These are phyloP conservation scores for Lottia scabra DNA, from an alignment of 2,888 invertebrate genomes.

Conservation along the genomic window DNA sequence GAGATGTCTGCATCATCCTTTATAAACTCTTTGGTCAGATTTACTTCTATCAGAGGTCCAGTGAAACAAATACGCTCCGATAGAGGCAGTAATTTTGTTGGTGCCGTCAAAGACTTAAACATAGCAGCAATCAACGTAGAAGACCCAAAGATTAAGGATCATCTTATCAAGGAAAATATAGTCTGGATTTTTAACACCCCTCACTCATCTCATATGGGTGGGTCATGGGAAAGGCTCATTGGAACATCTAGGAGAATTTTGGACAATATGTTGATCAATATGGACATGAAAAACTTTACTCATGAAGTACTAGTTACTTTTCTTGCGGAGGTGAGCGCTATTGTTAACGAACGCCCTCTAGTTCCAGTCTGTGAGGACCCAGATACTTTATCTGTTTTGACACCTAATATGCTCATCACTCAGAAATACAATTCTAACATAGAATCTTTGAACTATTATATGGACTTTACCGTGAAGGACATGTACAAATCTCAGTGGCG, in stretches of 20 bases:
- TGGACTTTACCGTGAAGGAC: too few species aligned
- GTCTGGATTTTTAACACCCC: conserved; percentile 37
- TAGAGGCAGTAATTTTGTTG: neutral
- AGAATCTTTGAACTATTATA: too few species aligned
- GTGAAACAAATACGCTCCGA: neutral
- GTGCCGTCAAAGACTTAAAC: neutral
- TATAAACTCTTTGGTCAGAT: conserved; percentile 33
- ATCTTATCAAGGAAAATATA: conserved; percentile 10
- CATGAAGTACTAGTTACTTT: conserved; percentile 31
- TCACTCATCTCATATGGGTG: conserved; percentile 39
- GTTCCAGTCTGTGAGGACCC: too few species aligned
- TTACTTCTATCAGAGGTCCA: conserved; percentile 23
- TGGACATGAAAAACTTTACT: conserved; percentile 19
- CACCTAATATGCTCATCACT: too few species aligned
- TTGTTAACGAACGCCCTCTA: conserved; percentile 28
- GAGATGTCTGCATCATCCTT: conserved; percentile 34
- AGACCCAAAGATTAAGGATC: neutral
- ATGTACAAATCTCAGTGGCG: too few species aligned
- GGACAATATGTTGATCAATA: conserved; percentile 25
- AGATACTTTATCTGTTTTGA: too few species aligned
- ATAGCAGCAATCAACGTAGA: neutral
- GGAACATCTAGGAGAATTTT: conserved; percentile 28
- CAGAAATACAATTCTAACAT: too few species aligned
- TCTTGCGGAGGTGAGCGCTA: conserved; percentile 31
- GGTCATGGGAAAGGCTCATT: conserved; percentile 31